Evolutionary conservation across 2,888 invertebrate genomes (phyloP), one percentile per base, ranked within the genome.

Genomic region (Lycocerus yunnanus): DNA sequence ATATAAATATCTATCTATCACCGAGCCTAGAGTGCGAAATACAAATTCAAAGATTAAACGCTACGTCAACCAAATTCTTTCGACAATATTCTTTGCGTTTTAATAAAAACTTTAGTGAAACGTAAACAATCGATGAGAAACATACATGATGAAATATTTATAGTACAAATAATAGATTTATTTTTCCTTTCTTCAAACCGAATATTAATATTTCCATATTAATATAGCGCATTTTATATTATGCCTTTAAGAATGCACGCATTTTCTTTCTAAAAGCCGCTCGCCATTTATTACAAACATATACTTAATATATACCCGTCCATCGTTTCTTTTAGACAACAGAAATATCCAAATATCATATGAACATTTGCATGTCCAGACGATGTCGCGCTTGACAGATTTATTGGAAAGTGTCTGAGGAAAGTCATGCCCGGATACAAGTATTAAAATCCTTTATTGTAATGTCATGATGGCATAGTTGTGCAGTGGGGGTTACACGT

Each of bases 191-290:
- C 83, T 85, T 83, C 83, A 82, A 72, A 63, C 16, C 78, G 81
- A 82, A 84, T 85, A 86, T 86, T 86, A 86, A 86, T 86, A 86
- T 86, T 86, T 86, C 86, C 85, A 86, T 86, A 86, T 85, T 83
- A 84, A 86, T 86, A 86, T 86, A 84, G 84, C 84, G 84, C 85
- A 78, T 80, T 85, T 85, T 27, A 27, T 27, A 27, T 85, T 85
- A n/a, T 15, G 9, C 14, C 43, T 15, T 15, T 81, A 81, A 76
- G 70, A 75, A 66, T 63, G 76, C 70, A 69, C 65, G 69, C 71
- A 18, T 63, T 60, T 70, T 77, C 75, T 78, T 80, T 80, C 74
- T 69, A 74, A 63, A 79, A 75, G 83, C 85, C 84, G 85, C 78
- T 80, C 80, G 77, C 80, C 84, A 83, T 85, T 83, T 83, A 81